Conservation (phyloP, 2,113 vertebrate genomes). For the Tychaedon coryphoeus region DNA sequence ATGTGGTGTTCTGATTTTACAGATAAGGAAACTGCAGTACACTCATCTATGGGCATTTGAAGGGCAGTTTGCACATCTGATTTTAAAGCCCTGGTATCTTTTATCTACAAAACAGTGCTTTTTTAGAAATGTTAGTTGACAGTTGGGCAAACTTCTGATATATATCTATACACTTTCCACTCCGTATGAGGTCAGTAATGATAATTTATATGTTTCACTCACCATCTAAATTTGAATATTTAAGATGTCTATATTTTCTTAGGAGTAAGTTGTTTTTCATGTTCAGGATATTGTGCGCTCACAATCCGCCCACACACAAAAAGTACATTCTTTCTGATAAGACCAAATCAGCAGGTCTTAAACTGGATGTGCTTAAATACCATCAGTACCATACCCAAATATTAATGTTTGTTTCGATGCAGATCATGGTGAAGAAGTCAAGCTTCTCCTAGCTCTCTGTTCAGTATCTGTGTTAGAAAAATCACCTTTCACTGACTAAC, state of each 20-base stretch:
- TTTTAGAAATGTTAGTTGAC: not conserved
- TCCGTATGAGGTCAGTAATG: not conserved
- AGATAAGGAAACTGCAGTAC: not conserved
- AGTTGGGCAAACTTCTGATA: not conserved
- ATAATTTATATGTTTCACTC: not conserved
- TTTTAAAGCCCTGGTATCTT: not conserved
- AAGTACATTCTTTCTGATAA: not conserved
- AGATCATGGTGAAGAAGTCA: not conserved
- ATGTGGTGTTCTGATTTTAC: not conserved
- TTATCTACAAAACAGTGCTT: not conserved
- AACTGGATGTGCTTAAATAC: not conserved
- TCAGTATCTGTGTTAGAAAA: constrained; percentile 20
- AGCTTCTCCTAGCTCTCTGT: not conserved
- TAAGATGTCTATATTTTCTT: not conserved
- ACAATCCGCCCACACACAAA: not conserved
- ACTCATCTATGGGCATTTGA: not conserved
- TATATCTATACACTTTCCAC: not conserved
- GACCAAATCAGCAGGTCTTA: not conserved
- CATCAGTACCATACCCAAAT: not conserved
- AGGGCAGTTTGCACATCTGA: not conserved
- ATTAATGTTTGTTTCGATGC: not conserved
- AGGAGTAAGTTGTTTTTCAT: not conserved
- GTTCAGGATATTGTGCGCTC: not conserved
- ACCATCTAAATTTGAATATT: not conserved
- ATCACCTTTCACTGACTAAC: constrained; percentile 28